These are phyloP conservation scores for Halichoerus grypus DNA, from an alignment of 2,113 vertebrate species.

Conservation along the genomic window DNA sequence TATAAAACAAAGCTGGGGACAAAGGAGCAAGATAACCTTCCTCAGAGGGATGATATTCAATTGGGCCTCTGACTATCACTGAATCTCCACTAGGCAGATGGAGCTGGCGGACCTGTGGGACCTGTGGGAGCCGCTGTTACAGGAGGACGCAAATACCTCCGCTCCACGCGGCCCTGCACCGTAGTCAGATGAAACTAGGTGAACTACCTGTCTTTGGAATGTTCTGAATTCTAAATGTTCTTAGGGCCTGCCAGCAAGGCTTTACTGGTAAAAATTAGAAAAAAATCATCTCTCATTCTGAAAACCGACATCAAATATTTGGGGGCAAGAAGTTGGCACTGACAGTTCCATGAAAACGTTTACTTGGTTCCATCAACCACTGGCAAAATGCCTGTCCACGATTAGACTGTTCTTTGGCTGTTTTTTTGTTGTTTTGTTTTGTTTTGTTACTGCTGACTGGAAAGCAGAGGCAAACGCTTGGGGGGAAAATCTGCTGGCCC, in stretches of 20 bases:
- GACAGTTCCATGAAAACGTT: constrained; percentile 6
- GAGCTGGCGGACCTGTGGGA: not conserved
- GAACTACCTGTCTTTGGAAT: not conserved
- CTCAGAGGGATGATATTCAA: constrained; percentile 67
- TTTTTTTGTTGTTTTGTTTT: not conserved
- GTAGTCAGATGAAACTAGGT: not conserved
- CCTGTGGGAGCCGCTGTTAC: not conserved
- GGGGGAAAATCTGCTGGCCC: not conserved
- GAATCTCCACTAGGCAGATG: constrained; percentile 51
- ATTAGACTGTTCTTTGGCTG: not conserved
- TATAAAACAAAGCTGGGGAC: constrained; percentile 76
- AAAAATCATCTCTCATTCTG: constrained; percentile 35
- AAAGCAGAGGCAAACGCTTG: not conserved
- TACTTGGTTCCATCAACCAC: not conserved
- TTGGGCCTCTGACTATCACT: constrained; percentile 52
- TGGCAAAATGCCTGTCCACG: not conserved
- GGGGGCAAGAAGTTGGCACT: constrained; percentile 7
- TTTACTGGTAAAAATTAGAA: constrained; percentile 39
- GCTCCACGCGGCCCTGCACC: too few species aligned
- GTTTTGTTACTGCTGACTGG: not conserved
- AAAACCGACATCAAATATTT: constrained; percentile 37
- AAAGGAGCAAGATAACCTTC: constrained; percentile 52
- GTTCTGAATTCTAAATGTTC: not conserved
- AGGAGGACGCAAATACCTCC: not conserved
- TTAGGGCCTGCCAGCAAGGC: constrained; percentile 7